These are phyloP conservation scores for Danio aesculapii DNA, from an alignment of 2,797 vertebrate species.

Conservation along the genomic window DNA sequence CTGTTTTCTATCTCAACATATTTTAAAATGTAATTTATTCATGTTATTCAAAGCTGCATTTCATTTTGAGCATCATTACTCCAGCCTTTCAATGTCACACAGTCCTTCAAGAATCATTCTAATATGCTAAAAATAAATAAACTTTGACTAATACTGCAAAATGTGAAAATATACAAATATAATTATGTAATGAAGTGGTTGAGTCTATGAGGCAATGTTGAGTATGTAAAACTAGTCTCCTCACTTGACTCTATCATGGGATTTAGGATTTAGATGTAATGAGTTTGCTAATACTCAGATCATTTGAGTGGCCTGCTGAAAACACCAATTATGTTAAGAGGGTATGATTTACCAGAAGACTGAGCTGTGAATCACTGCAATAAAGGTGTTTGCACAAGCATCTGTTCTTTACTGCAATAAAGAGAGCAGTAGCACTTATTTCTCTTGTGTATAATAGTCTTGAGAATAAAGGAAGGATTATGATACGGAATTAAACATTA, in stretches of 20 bases:
- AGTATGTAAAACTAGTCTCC: background rate
- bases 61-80: too few relatives aligned
- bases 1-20: too few relatives aligned
- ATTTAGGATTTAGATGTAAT: constrained; percentile 7
- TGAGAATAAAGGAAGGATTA: background rate
- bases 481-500: background rate
- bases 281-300: constrained; percentile 15
- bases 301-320: background rate
- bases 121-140: too few relatives aligned
- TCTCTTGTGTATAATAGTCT: background rate
- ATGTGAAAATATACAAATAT: too few relatives aligned
- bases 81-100: too few relatives aligned
- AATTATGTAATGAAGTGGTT: background rate
- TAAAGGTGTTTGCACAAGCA: constrained; percentile 1
- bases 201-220: background rate
- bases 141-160: too few relatives aligned
- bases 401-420: constrained; percentile 11
- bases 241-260: background rate
- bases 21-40: too few relatives aligned
- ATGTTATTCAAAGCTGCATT: too few relatives aligned
- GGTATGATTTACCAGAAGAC: constrained; percentile 22
- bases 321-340: constrained; percentile 24
- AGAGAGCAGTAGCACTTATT: constrained; percentile 1
- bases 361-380: background rate
- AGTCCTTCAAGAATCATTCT: too few relatives aligned